These are phyloP conservation scores for Drosophila quinaria DNA, from an alignment of 2,888 invertebrate species.

Conservation along the genomic window DNA sequence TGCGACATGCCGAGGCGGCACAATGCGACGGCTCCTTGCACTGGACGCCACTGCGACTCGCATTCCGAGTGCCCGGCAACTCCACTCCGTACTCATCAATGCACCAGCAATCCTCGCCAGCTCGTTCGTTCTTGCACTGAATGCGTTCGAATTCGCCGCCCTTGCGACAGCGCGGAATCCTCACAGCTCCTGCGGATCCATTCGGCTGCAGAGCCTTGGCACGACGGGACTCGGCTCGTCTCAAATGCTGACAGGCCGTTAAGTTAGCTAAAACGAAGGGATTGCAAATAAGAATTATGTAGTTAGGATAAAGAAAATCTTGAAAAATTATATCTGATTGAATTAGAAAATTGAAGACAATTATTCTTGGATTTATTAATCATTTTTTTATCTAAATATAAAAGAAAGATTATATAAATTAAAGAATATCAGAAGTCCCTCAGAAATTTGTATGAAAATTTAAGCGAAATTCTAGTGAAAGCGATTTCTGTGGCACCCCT, in stretches of 20 bases:
- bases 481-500: too few species aligned
- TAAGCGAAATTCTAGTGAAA: too few species aligned
- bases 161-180: slow-evolving; percentile 91
- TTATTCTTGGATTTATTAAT: too few species aligned
- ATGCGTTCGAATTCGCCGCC: slow-evolving; percentile 91
- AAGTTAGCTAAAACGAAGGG: slow-evolving; percentile 73
- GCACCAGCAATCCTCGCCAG: slow-evolving; percentile 92
- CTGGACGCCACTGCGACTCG: slow-evolving; percentile 70
- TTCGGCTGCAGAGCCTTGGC: slow-evolving; percentile 87
- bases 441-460: too few species aligned
- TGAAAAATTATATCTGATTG: neutral
- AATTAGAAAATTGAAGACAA: neutral
- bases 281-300: neutral
- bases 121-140: slow-evolving; percentile 90
- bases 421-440: too few species aligned
- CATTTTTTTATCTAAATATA: too few species aligned
- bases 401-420: too few species aligned
- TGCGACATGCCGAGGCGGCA: slow-evolving; percentile 93
- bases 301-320: neutral
- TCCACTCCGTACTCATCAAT: slow-evolving; percentile 93
- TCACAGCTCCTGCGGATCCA: slow-evolving; percentile 78
- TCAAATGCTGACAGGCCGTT: slow-evolving; percentile 89
- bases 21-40: slow-evolving; percentile 88
- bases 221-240: slow-evolving; percentile 88
- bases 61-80: slow-evolving; percentile 90